Evolutionary conservation across 2,888 invertebrate species (phyloP).

Genomic region (Lagria hirta): DNA sequence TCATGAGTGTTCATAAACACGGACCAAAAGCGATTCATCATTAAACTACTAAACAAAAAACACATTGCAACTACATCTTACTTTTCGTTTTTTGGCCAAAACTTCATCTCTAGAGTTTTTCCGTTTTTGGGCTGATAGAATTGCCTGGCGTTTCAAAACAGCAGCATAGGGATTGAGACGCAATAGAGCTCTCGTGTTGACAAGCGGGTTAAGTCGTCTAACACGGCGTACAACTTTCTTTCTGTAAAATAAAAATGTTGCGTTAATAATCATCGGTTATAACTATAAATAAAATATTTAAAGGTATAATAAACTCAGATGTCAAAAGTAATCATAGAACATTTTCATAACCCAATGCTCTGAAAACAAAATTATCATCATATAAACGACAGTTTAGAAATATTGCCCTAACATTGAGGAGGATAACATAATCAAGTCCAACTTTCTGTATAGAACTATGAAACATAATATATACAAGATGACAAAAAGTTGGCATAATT

Average conservation of each 20-base stretch:
- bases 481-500: too few species aligned
- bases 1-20: conserved; percentile 50
- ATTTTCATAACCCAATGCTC: conserved; percentile 55
- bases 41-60: conserved; percentile 11
- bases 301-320: conserved; percentile 36
- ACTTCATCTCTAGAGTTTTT: conserved; percentile 62
- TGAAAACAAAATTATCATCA: conserved; percentile 47
- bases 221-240: conserved; percentile 76
- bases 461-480: too few species aligned
- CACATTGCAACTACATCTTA: conserved; percentile 60
- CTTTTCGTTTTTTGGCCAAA: conserved; percentile 76
- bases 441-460: too few species aligned
- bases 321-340: conserved; percentile 49
- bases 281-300: too few species aligned
- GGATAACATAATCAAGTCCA: too few species aligned
- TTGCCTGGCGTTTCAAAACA: conserved; percentile 83
- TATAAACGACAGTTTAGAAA: too few species aligned
- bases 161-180: conserved; percentile 93
- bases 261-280: too few species aligned
- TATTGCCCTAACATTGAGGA: too few species aligned
- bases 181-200: conserved; percentile 84
- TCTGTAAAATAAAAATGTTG: too few species aligned
- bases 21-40: conserved; percentile 48
- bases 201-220: conserved; percentile 94
- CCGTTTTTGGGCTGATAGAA: conserved; percentile 68